These are phyloP conservation scores for Gryllus bimaculatus DNA, from an alignment of 1,140 invertebrate genomes.

Conservation along the genomic window DNA sequence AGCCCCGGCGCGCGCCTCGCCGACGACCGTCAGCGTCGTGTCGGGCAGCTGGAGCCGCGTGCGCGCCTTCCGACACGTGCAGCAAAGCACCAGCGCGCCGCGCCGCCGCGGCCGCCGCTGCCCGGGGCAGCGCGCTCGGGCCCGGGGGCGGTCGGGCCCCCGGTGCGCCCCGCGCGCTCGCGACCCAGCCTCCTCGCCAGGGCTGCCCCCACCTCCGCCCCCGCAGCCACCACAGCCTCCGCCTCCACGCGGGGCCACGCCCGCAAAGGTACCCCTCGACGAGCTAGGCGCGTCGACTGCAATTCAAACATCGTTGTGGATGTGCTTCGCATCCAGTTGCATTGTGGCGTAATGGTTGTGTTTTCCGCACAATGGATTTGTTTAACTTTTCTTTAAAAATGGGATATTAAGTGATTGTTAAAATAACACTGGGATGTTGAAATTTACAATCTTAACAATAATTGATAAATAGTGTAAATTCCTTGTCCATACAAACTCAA, in stretches of 20 bases:
- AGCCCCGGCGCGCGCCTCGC: conserved; percentile 13
- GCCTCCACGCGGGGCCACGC: neutral
- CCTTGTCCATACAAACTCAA: too few species aligned
- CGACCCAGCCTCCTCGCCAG: neutral
- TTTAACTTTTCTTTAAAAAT: neutral
- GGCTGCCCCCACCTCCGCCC: too few species aligned
- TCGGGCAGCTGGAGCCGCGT: conserved; percentile 26
- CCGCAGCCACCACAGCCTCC: neutral
- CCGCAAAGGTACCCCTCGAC: neutral
- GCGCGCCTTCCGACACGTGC: conserved; percentile 13
- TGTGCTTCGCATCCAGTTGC: too few species aligned
- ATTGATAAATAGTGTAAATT: too few species aligned
- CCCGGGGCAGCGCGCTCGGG: too few species aligned
- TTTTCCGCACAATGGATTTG: neutral
- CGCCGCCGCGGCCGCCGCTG: neutral
- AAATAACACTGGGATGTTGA: neutral
- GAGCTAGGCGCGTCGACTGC: neutral
- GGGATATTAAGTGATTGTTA: neutral
- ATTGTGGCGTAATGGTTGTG: too few species aligned
- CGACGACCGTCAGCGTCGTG: conserved; percentile 23
- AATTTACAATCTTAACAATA: too few species aligned
- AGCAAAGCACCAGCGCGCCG: conserved; percentile 2
- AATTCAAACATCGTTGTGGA: too few species aligned
- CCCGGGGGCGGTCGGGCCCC: neutral
- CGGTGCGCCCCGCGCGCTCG: neutral